These are phyloP conservation scores for Actenoides lindsayi DNA, from an alignment of 2,113 vertebrate genomes.

Conservation along the genomic window DNA sequence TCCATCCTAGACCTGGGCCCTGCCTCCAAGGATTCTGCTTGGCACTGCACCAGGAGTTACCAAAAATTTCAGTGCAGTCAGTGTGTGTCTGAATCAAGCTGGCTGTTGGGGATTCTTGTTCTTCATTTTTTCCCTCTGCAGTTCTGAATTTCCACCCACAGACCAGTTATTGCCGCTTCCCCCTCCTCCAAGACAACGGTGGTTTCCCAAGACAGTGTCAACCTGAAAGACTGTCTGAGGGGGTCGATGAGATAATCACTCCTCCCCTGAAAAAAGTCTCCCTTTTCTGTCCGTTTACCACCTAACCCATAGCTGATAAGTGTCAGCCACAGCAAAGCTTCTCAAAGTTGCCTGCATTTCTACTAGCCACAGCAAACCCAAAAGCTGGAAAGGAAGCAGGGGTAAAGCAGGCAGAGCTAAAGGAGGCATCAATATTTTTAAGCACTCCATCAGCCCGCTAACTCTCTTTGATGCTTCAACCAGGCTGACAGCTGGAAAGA, in stretches of 20 bases:
- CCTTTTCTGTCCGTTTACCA: neutral
- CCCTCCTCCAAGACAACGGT: neutral
- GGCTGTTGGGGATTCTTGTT: neutral
- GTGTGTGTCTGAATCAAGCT: neutral
- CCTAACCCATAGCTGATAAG: neutral
- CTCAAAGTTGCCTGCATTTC: neutral
- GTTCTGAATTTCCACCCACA: neutral
- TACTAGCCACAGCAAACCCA: neutral
- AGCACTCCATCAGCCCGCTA: neutral
- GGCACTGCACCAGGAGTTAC: neutral
- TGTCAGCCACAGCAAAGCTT: neutral
- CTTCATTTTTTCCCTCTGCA: neutral
- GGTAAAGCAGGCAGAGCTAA: neutral
- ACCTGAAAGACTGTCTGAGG: neutral
- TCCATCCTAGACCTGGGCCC: neutral
- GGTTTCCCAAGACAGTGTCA: neutral
- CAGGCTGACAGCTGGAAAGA: neutral
- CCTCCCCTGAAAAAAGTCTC: neutral
- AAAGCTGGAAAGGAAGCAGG: neutral
- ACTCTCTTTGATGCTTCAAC: neutral
- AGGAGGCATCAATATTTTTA: neutral
- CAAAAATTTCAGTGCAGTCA: neutral
- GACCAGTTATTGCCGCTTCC: neutral
- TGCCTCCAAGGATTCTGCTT: neutral
- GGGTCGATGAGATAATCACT: neutral